Conservation (phyloP, 2,113 vertebrate genomes). For the Cyprinus carpio region DNA sequence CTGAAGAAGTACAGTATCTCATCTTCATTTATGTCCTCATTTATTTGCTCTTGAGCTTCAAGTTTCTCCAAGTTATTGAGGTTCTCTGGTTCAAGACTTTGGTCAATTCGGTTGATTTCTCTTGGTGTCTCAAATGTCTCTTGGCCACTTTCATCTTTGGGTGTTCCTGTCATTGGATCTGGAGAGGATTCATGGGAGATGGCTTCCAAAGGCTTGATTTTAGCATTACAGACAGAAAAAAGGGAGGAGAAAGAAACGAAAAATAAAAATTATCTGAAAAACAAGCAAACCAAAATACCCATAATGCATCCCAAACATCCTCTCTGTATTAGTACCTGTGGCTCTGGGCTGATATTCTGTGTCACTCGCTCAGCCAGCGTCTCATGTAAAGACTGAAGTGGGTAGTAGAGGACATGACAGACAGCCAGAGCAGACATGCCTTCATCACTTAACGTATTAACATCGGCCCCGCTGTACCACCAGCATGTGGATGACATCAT, state of each 20-base stretch:
- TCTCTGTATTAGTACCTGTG: slow-evolving; percentile 48
- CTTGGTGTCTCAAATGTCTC: slow-evolving; percentile 17
- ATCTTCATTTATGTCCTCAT: not conserved
- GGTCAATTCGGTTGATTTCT: slow-evolving; percentile 5
- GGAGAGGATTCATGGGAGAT: not conserved
- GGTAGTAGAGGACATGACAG: slow-evolving; percentile 82
- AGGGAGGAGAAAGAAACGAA: not conserved
- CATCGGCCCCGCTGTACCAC: slow-evolving; percentile 81
- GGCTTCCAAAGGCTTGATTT: slow-evolving; percentile 2
- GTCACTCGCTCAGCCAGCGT: slow-evolving; percentile 65
- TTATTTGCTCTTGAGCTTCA: not conserved
- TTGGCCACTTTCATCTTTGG: not conserved
- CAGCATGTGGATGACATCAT: slow-evolving; percentile 77
- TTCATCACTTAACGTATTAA: slow-evolving; percentile 81
- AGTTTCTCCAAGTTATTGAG: slow-evolving; percentile 13
- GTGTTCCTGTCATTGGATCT: slow-evolving; percentile 12
- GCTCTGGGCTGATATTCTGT: slow-evolving; percentile 47
- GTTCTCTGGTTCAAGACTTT: slow-evolving; percentile 1
- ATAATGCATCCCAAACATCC: not conserved
- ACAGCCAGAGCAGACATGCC: slow-evolving; percentile 80
- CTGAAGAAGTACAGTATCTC: too few relatives aligned
- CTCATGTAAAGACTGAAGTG: slow-evolving; percentile 67
- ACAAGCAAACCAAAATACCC: not conserved
- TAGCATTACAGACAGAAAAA: slow-evolving; percentile 5
- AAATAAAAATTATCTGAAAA: not conserved